Percentiles rank a stretch among this genome's conserved stretches.
Evolutionary conservation across 2,888 invertebrate genomes (phyloP).

Genomic region (Mycalesis mineus): DNA sequence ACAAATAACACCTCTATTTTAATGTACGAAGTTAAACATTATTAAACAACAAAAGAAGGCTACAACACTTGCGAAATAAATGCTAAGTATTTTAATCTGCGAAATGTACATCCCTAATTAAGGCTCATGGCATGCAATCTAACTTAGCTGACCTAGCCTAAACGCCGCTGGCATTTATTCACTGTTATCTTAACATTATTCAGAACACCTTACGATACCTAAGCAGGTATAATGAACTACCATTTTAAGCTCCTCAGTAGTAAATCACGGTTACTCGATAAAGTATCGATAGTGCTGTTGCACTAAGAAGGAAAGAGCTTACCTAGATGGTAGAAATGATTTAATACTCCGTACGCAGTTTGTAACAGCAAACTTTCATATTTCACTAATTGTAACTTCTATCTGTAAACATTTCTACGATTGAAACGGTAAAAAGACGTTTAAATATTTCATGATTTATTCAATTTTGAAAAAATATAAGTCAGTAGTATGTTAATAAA

Average conservation of each 20-base stretch:
- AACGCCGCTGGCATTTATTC: slow-evolving; percentile 33
- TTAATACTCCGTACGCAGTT: slow-evolving; percentile 6
- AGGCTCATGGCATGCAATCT: slow-evolving; percentile 25
- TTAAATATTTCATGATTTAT: too few relatives aligned
- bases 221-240: slow-evolving; percentile 36
- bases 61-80: background rate
- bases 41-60: background rate
- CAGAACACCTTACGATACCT: slow-evolving; percentile 36
- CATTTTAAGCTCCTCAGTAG: slow-evolving; percentile 33
- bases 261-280: slow-evolving; percentile 33
- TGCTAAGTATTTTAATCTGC: slow-evolving; percentile 9
- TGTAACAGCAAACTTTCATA: background rate
- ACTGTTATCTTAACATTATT: slow-evolving; percentile 35
- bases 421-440: too few relatives aligned
- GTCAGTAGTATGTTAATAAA: too few relatives aligned
- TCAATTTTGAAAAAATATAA: too few relatives aligned
- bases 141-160: slow-evolving; percentile 29
- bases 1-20: too few relatives aligned
- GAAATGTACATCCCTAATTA: slow-evolving; percentile 26
- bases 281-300: slow-evolving; percentile 24
- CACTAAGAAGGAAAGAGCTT: slow-evolving; percentile 14
- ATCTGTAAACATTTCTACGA: too few relatives aligned
- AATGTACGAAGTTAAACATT: too few relatives aligned
- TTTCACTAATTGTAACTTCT: background rate
- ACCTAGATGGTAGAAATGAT: slow-evolving; percentile 15